Base-by-base conservation (phyloP, 2,888 invertebrate species). In the Bombyx huttoni region DNA sequence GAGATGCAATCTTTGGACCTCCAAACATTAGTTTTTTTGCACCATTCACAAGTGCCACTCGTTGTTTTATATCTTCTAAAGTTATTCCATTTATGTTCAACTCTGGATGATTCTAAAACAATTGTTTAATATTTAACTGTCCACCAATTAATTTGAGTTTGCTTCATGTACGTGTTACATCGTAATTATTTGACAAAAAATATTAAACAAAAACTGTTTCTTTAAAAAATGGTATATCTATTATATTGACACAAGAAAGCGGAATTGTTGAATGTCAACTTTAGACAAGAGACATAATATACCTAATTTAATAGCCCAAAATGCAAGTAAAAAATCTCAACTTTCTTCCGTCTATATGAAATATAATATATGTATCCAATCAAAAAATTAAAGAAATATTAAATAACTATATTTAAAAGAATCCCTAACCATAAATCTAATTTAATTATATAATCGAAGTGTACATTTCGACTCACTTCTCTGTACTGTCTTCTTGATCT, bases 11-110 rank as follows among this genome's bases (percentile, higher is more conserved):
- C 62, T 84, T 86, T 53, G 73, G 75, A 46, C 82, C 76, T 51
- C 87, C 86, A 78, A 88, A 88, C 83, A 86, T 85, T 3, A 81
- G 68, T 58, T 84, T 86, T 58, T 84, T 87, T 13, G 82, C 66
- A 89, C 91, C 66, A 93, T 90, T 78, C 7, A 81, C 75, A 34
- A 81, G 53, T 51, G 78, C 72, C 14, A 84, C 85, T 93, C 96
- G 62, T 60, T 85, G 83, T 54, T 85, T 85, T 54, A 88, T 79
- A 45, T 87, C 87, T 47, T 93, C 91, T 51, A 96, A 77, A 8
- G 92, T 92, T 60, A 96, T 93, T 50, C 93, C 94, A 61, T 91
- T 90, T 12, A 93, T 94, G 65, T 94, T 93, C 51, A 95, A 86
- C 73, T 95, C 95, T 13, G 94, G 92, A 70, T 94, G 92, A 64